A percentile compares a stretch with the other conserved stretches of the same genome.
Conservation (phyloP, 2,888 invertebrate genomes). For the Chymomyza fuscimana region DNA sequence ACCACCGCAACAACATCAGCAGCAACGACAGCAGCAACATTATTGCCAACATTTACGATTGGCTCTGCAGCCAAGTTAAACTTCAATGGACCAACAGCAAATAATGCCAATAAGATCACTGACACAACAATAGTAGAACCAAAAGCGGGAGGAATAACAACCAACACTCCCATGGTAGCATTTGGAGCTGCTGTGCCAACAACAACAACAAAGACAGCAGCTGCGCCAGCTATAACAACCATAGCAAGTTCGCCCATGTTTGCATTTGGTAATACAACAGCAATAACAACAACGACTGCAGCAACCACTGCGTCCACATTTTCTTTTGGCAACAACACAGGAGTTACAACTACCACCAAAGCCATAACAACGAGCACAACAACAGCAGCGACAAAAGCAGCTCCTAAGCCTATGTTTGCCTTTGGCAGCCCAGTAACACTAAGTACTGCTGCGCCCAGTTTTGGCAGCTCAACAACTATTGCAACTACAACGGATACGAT, state of each 20-base stretch:
- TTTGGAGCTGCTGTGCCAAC: constrained; percentile 2
- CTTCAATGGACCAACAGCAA: not conserved
- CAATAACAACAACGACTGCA: constrained; percentile 11
- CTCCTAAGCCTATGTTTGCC: not conserved
- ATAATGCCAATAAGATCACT: not conserved
- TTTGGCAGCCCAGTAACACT: not conserved
- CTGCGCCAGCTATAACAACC: constrained; percentile 21
- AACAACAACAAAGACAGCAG: constrained; percentile 11
- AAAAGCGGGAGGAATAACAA: not conserved
- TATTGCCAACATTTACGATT: not conserved
- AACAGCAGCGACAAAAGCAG: not conserved
- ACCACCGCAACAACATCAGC: not conserved
- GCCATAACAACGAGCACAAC: not conserved
- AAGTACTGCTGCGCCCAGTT: constrained; percentile 17
- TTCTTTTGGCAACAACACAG: constrained; percentile 15
- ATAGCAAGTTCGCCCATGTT: not conserved
- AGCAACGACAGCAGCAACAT: not conserved
- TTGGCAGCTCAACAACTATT: constrained; percentile 3
- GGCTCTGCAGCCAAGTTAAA: not conserved
- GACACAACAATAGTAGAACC: not conserved
- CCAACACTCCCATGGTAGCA: not conserved
- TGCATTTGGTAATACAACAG: constrained; percentile 9
- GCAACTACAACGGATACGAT: not conserved
- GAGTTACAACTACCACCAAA: not conserved
- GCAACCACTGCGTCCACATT: constrained; percentile 23